Conservation (phyloP, 2,797 vertebrate species). For the Sebastes vulpes region DNA sequence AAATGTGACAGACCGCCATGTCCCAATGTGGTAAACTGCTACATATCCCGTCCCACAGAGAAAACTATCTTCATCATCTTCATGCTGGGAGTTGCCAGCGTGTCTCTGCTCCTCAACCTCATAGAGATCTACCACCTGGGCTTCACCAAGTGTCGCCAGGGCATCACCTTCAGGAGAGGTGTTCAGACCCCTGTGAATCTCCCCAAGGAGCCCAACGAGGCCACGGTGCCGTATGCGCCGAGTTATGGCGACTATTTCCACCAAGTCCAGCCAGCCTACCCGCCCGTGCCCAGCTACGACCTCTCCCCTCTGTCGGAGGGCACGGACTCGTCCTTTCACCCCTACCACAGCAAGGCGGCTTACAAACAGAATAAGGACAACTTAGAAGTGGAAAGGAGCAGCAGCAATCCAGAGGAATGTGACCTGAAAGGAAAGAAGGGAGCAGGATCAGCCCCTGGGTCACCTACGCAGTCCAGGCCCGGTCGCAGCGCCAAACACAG, state of each 20-base stretch:
- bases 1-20: conserved; percentile 88
- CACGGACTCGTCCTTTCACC: conserved; percentile 76
- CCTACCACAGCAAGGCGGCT: conserved; percentile 78
- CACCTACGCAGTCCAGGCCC: conserved; percentile 72
- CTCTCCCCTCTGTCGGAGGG: conserved; percentile 71
- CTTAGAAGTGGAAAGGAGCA: conserved; percentile 84
- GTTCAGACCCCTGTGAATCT: neutral
- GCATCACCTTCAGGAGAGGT: conserved; percentile 60
- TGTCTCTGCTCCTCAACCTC: conserved; percentile 90
- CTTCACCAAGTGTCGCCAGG: conserved; percentile 86
- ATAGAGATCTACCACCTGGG: conserved; percentile 90
- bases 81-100: conserved; percentile 89
- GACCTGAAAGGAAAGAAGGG: conserved; percentile 79
- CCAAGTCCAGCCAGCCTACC: conserved; percentile 68
- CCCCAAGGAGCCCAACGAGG: conserved; percentile 57
- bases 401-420: conserved; percentile 81
- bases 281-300: conserved; percentile 75
- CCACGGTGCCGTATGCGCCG: conserved; percentile 62
- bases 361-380: conserved; percentile 89
- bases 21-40: conserved; percentile 91
- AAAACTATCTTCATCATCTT: conserved; percentile 94
- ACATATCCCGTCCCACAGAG: conserved; percentile 91
- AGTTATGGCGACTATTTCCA: conserved; percentile 80
- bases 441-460: conserved; percentile 75
- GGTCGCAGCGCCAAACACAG: conserved; percentile 79